Evolutionary conservation across 2,888 invertebrate genomes (phyloP).

Genomic region (Ischnura elegans): DNA sequence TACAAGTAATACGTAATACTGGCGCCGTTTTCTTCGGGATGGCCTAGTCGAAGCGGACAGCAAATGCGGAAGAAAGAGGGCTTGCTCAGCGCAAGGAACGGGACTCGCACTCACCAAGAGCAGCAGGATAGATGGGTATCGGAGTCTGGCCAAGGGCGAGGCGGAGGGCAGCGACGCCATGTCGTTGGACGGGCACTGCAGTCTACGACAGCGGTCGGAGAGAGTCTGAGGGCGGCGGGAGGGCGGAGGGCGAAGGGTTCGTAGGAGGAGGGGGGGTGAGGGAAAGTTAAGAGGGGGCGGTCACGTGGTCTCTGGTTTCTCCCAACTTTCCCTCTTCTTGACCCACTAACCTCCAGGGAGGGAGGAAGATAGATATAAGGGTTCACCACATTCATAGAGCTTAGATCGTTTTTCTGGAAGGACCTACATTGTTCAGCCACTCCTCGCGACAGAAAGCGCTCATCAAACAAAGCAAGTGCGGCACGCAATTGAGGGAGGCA

Average conservation of each 20-base stretch:
- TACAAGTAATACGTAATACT: no score
- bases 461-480: no score
- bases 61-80: no score
- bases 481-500: no score
- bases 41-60: no score
- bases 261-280: background rate
- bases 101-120: background rate
- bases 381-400: background rate
- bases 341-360: background rate
- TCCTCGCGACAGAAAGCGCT: no score
- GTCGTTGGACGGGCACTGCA: background rate
- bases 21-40: no score
- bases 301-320: background rate
- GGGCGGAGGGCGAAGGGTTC: background rate
- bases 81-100: no score
- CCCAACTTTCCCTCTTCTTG: constrained; percentile 10
- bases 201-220: background rate
- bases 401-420: background rate
- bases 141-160: background rate
- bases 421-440: background rate
- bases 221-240: background rate
- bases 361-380: background rate
- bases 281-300: background rate
- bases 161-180: background rate
- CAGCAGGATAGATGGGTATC: background rate